Conservation (phyloP, 2,797 vertebrate species). For the Hippocampus kuda region DNA sequence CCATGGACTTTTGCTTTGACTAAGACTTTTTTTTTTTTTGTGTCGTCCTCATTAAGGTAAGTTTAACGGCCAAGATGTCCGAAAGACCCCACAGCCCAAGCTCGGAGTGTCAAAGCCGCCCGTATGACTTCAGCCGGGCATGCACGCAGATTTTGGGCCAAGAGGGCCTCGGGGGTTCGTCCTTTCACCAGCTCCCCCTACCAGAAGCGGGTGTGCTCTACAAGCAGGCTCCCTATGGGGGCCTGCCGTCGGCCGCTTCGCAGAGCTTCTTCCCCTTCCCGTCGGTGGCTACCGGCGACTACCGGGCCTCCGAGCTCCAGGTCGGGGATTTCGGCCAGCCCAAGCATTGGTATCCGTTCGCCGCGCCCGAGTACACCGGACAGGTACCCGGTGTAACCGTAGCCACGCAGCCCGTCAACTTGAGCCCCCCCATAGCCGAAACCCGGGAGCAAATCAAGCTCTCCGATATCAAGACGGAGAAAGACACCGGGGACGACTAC, state of each 20-base stretch:
- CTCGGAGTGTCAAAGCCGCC: slow-evolving; percentile 50
- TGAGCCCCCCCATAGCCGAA: slow-evolving; percentile 58
- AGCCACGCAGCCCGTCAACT: slow-evolving; percentile 54
- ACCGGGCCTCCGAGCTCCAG: slow-evolving; percentile 56
- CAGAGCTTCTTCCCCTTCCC: slow-evolving; percentile 66
- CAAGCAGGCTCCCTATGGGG: slow-evolving; percentile 61
- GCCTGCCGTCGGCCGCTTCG: slow-evolving; percentile 47
- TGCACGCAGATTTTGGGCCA: slow-evolving; percentile 54
- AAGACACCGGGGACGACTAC: slow-evolving; percentile 48
- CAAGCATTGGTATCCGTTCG: slow-evolving; percentile 69
- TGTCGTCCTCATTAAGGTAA: background rate
- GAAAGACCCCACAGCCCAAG: slow-evolving; percentile 58
- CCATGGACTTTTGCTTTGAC: background rate
- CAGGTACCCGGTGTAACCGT: slow-evolving; percentile 54
- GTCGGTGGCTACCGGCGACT: slow-evolving; percentile 52
- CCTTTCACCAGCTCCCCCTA: slow-evolving; percentile 64
- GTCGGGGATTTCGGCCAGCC: slow-evolving; percentile 59
- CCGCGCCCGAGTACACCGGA: slow-evolving; percentile 65
- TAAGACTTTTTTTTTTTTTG: background rate
- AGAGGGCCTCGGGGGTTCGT: slow-evolving; percentile 46
- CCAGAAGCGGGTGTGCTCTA: slow-evolving; percentile 66
- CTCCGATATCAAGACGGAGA: slow-evolving; percentile 62
- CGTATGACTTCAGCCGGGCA: slow-evolving; percentile 61
- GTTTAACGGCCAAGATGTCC: slow-evolving; percentile 56
- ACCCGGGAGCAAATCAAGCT: slow-evolving; percentile 64